Conservation (phyloP, 2,113 vertebrate genomes). For the Tamias sibiricus region DNA sequence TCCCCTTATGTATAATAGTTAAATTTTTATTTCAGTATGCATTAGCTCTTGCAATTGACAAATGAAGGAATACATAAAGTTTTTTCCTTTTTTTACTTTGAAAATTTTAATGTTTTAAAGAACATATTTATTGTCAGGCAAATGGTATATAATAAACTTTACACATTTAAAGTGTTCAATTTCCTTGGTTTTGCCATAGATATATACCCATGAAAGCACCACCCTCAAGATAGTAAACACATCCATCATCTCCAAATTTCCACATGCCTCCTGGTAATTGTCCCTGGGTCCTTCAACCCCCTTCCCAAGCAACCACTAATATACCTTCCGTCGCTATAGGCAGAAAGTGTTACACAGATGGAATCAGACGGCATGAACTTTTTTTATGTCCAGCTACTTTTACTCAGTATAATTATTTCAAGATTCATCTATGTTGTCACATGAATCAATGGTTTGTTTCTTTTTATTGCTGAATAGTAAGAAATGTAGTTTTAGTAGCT, state of each 20-base stretch:
- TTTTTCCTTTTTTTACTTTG: neutral
- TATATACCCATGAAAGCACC: neutral
- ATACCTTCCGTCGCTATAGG: neutral
- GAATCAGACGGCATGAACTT: neutral
- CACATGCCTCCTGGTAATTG: neutral
- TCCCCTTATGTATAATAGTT: too few species aligned
- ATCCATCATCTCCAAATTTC: neutral
- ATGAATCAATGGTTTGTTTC: neutral
- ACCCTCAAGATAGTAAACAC: neutral
- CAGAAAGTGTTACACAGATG: neutral
- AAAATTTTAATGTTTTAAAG: neutral
- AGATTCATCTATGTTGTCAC: neutral
- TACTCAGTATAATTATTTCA: neutral
- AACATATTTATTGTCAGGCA: neutral
- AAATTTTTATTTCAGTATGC: too few species aligned
- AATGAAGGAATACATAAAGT: neutral
- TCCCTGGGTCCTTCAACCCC: too few species aligned
- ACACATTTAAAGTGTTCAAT: neutral
- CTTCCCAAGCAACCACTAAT: neutral
- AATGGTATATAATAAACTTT: neutral
- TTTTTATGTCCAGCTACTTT: neutral
- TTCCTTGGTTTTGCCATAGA: neutral
- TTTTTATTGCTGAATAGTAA: conserved; percentile 11
- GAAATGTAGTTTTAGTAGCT: conserved; percentile 1
- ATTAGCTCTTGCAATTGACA: neutral